Evolutionary conservation across 92 coral and sea anemone genomes (phyloP).

Genomic region (Bergia sp.): DNA sequence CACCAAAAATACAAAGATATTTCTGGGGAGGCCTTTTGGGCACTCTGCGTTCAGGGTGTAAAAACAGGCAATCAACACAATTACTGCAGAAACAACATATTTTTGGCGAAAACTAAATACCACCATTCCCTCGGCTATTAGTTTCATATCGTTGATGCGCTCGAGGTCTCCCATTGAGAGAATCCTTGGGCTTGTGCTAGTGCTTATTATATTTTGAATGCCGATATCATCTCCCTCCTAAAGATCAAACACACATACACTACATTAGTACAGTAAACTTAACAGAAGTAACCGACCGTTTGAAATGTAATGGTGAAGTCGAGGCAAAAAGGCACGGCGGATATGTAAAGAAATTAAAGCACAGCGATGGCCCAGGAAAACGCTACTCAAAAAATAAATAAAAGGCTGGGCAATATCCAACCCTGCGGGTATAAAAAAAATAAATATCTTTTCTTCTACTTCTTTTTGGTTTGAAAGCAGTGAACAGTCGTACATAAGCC

Average conservation of each 20-base stretch:
- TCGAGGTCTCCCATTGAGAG: slow-evolving; percentile 17
- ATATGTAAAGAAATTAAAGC: neutral
- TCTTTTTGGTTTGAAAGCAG: neutral
- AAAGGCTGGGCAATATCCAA: no score
- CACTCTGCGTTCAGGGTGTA: slow-evolving; percentile 6
- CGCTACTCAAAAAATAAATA: no score
- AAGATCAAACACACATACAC: slow-evolving; percentile 11
- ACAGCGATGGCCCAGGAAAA: neutral
- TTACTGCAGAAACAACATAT: slow-evolving; percentile 28
- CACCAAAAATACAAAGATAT: neutral
- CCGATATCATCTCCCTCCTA: slow-evolving; percentile 37
- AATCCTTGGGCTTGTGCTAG: slow-evolving; percentile 8
- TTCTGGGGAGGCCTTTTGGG: neutral
- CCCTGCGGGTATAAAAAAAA: no score
- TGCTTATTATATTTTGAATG: neutral
- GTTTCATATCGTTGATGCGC: neutral
- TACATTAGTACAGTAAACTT: slow-evolving; percentile 4
- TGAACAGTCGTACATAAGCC: slow-evolving; percentile 1
- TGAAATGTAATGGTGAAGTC: neutral
- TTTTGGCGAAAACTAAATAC: slow-evolving; percentile 6
- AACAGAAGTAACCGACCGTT: neutral
- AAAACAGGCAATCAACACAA: slow-evolving; percentile 3
- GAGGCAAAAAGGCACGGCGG: neutral
- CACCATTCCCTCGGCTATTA: slow-evolving; percentile 16
- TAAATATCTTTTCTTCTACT: no score